phyloP scores from a whole-genome alignment of 2,113 vertebrate genomes.

The Saccopteryx bilineata region DNA sequence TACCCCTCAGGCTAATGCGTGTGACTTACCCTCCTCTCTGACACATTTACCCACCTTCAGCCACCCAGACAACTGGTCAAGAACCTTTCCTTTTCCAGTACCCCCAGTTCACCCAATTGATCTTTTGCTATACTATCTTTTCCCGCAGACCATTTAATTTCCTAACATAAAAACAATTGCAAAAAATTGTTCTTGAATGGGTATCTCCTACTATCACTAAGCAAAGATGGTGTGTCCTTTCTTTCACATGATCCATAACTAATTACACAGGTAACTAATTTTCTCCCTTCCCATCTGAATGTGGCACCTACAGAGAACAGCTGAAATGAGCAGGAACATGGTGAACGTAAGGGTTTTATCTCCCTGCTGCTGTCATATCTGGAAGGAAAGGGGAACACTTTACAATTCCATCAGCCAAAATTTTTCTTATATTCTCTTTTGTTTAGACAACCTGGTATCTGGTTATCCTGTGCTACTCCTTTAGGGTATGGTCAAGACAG shows the following conservation, averaged over 20 bases:
- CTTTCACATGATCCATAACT: not conserved
- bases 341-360: not conserved
- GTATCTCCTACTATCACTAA: constrained; percentile 10
- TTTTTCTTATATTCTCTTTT: not conserved
- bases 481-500: not conserved
- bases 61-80: not conserved
- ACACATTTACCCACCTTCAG: not conserved
- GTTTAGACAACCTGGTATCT: not conserved
- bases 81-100: not conserved
- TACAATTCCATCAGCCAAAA: not conserved
- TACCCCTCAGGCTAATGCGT: not conserved
- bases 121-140: not conserved
- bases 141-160: not conserved
- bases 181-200: not conserved
- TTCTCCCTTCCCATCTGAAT: not conserved
- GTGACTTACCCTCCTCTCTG: not conserved
- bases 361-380: not conserved
- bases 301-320: not conserved
- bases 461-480: not conserved
- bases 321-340: not conserved
- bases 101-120: constrained; percentile 2
- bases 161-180: not conserved
- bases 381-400: not conserved
- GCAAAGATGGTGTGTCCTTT: not conserved
- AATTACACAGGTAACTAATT: not conserved